phyloP scores from a whole-genome alignment of 2,113 vertebrate genomes.

The Lontra canadensis region DNA sequence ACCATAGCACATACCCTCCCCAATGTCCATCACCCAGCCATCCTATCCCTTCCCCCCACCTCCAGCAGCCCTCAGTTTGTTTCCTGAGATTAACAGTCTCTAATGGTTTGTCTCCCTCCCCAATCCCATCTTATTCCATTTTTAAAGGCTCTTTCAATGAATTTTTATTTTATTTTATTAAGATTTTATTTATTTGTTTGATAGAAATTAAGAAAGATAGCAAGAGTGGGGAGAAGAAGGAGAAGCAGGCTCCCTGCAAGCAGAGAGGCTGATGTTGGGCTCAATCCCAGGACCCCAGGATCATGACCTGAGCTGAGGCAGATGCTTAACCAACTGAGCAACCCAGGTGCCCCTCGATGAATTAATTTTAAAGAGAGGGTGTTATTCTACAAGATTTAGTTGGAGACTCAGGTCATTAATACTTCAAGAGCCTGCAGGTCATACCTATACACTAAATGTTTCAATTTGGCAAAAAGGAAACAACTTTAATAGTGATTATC shows the following conservation, averaged over 20 bases:
- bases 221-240: no score
- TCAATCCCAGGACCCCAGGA: not conserved
- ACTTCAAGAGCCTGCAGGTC: not conserved
- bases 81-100: no score
- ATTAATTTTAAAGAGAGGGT: slow-evolving; percentile 50
- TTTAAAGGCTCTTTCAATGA: not conserved
- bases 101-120: no score
- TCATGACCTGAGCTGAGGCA: no score
- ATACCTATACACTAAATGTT: slow-evolving; percentile 21
- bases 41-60: no score
- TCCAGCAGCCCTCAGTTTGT: no score
- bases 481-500: slow-evolving; percentile 41
- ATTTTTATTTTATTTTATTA: not conserved
- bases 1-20: no score
- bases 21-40: no score
- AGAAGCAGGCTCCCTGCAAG: no score
- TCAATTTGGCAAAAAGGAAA: slow-evolving; percentile 44
- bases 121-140: not conserved
- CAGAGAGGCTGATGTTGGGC: no score
- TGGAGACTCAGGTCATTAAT: slow-evolving; percentile 31
- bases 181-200: no score
- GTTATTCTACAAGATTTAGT: slow-evolving; percentile 38
- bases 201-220: no score
- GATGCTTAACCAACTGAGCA: not conserved
- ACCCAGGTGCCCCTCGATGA: not conserved